A percentile compares a stretch with the other conserved stretches of the same genome.
Evolutionary conservation across 2,113 vertebrate genomes (phyloP).

Genomic region (Carassius auratus): DNA sequence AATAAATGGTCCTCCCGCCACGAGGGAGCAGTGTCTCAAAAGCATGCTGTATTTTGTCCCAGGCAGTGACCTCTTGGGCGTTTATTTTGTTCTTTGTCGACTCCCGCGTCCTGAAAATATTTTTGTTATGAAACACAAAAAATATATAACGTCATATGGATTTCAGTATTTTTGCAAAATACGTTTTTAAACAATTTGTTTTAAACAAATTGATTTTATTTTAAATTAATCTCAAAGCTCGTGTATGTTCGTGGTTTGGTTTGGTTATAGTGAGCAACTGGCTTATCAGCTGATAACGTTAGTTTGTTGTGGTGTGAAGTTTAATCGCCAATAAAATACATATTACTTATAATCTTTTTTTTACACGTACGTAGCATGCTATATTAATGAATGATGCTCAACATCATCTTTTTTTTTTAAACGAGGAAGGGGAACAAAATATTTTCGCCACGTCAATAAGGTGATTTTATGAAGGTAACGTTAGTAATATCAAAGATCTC

Average conservation of each 20-base stretch:
- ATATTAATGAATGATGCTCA: background rate
- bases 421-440: background rate
- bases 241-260: background rate
- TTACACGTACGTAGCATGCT: background rate
- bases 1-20: conserved; percentile 35
- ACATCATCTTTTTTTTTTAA: background rate
- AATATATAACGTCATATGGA: background rate
- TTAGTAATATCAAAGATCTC: background rate
- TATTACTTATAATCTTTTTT: background rate
- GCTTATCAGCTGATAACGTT: background rate
- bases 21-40: background rate
- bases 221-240: background rate
- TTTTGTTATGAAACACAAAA: background rate
- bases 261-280: background rate
- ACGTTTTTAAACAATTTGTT: background rate
- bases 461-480: background rate
- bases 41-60: background rate
- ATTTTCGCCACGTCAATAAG: background rate
- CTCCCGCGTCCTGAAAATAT: conserved; percentile 15
- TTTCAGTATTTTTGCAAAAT: background rate
- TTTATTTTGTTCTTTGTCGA: background rate
- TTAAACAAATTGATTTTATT: background rate
- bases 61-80: background rate
- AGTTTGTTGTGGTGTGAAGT: background rate
- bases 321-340: background rate